Percentiles rank a stretch among this genome's conserved stretches.
These are phyloP conservation scores for Elymnias hypermnestra DNA, from an alignment of 1,140 invertebrate genomes.

Conservation along the genomic window DNA sequence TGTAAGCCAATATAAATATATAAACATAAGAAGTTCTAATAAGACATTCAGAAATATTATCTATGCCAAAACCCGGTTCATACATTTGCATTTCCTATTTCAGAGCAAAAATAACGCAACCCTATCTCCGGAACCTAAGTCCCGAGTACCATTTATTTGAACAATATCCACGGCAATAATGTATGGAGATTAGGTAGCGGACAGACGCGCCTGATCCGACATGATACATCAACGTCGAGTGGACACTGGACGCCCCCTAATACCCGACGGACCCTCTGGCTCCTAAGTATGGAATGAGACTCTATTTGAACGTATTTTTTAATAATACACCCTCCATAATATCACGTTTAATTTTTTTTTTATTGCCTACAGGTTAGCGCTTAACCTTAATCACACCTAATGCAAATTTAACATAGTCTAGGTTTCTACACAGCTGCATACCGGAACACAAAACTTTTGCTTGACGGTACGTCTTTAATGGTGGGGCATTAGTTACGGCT, in stretches of 20 bases:
- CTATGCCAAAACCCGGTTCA: neutral
- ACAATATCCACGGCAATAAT: conserved; percentile 69
- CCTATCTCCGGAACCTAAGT: conserved; percentile 48
- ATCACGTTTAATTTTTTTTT: no score
- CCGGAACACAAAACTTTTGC: no score
- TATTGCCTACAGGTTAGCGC: no score
- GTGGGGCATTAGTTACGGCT: no score
- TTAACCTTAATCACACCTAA: no score
- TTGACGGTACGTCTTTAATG: no score
- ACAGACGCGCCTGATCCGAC: conserved; percentile 69
- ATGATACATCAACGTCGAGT: conserved; percentile 72
- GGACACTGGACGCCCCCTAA: conserved; percentile 63
- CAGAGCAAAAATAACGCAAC: conserved; percentile 12
- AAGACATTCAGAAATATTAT: neutral
- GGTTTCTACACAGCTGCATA: no score
- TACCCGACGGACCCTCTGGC: conserved; percentile 22
- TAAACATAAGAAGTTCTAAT: no score
- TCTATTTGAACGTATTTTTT: no score
- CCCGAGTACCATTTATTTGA: conserved; percentile 70
- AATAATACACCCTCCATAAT: no score
- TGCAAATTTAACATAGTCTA: no score
- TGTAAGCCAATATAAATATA: no score
- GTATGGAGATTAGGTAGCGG: conserved; percentile 72
- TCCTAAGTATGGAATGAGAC: conserved; percentile 1
- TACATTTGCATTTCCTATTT: conserved; percentile 4